Base-by-base conservation (phyloP, 1,140 invertebrate genomes). In the Trichonephila inaurata region DNA sequence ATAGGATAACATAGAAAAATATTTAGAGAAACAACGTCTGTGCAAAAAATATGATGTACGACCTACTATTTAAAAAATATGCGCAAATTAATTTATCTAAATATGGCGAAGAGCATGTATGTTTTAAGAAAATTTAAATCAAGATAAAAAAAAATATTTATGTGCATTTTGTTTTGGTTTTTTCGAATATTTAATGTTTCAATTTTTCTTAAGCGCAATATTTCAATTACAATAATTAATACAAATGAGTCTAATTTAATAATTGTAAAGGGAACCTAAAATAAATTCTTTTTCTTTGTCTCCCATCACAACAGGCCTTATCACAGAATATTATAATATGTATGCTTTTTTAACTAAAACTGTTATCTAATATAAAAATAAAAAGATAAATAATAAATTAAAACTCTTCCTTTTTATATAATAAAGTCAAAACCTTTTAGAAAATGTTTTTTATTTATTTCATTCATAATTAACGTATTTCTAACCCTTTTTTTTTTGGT, bases 201-300 rank as follows among this genome's bases (percentile, higher is more conserved):
- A 24, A 77, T 77, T 77, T 77, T 40, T 77, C 28, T 77, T 77
- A 16, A 33, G 72, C 2, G 28, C 7, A 33, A 77, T 18, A 77
- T 77, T 77, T 2, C 72, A 40, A 77, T 77, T 77, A 77, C 12
- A 33, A 40, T 77, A 77, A 77, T 77, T 77, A 77, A 33, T 77
- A 77, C 16, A 77, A 77, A 77, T 77, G 72, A 19, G 14, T 14
- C 21, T 77, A 77, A 77, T 40, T 77, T 33, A 77, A 77, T 77
- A 77, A 77, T 33, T 77, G 1, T 28, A 64, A 21, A 64, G 21
- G 33, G 33, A 19, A 10, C 51, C 51, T 12, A 10, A 51, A 51
- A 51, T 51, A 12, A 51, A 51, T 51, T 51, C 7, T 51, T 10
- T 51, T 10, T 51, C 10, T 51, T 12, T 12, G 7, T 12, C 51